Evolutionary conservation across 2,797 vertebrate species (phyloP).

Genomic region (Sardinella longiceps): DNA sequence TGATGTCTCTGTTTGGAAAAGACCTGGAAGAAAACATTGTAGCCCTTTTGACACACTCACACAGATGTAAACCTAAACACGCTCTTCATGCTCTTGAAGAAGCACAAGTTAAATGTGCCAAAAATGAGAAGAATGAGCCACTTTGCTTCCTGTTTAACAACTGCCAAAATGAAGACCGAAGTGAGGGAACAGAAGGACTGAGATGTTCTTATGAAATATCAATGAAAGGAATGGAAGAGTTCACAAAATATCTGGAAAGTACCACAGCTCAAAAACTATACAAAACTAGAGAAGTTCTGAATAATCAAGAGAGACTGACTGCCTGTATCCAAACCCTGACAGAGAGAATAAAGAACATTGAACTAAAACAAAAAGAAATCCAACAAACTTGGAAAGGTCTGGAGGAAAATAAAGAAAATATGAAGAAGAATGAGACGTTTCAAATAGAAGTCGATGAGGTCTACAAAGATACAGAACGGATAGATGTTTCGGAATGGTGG

Average conservation of each 20-base stretch:
- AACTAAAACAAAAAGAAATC: too few relatives aligned
- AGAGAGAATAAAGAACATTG: too few relatives aligned
- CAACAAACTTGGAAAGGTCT: too few relatives aligned
- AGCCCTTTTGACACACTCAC: constrained; percentile 45
- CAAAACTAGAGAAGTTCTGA: not conserved
- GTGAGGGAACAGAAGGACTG: not conserved
- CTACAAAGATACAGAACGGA: too few relatives aligned
- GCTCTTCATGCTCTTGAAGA: constrained; percentile 7
- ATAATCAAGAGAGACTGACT: not conserved
- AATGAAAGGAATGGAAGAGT: constrained; percentile 6
- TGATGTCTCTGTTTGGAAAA: too few relatives aligned
- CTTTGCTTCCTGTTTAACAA: constrained; percentile 50
- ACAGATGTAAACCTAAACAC: not conserved
- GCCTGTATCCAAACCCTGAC: not conserved
- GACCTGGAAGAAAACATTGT: too few relatives aligned
- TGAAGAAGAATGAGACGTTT: not conserved
- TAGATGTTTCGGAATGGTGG: too few relatives aligned
- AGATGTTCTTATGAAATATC: not conserved
- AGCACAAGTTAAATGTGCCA: too few relatives aligned
- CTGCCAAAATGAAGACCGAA: too few relatives aligned
- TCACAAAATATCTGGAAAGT: not conserved
- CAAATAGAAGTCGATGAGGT: not conserved
- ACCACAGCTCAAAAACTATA: not conserved
- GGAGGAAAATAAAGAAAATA: too few relatives aligned
- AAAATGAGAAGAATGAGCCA: too few relatives aligned